Conservation (phyloP, 2,113 vertebrate genomes). For the Myotis brandtii region DNA sequence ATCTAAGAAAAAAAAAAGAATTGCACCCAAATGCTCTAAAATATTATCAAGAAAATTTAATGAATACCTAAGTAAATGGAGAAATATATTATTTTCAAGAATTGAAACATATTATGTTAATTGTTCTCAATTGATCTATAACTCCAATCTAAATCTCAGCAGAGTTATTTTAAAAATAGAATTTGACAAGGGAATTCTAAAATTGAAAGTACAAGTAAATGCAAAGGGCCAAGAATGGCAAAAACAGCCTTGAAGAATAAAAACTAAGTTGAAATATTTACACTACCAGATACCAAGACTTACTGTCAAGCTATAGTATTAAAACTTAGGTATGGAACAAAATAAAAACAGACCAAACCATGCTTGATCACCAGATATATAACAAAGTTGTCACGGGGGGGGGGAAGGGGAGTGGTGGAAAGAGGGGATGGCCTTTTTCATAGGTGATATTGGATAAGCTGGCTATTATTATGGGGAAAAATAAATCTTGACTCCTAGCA, state of each 20-base stretch:
- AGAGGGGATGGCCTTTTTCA: neutral
- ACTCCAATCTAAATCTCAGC: neutral
- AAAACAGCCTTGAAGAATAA: neutral
- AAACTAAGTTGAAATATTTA: neutral
- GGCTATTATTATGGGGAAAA: neutral
- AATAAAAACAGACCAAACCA: neutral
- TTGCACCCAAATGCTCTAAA: neutral
- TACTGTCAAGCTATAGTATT: neutral
- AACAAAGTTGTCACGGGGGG: neutral
- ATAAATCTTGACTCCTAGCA: neutral
- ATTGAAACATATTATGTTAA: neutral
- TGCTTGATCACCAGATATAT: neutral
- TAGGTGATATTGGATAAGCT: neutral
- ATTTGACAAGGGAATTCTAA: neutral
- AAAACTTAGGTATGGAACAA: neutral
- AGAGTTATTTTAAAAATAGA: neutral
- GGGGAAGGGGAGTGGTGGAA: rapidly evolving
- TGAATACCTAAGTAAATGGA: neutral
- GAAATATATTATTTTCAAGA: neutral
- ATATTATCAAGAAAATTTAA: neutral
- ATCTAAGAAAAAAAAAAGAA: neutral
- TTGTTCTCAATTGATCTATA: neutral
- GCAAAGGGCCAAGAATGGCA: neutral
- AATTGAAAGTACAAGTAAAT: neutral
- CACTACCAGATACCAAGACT: neutral